Conservation (phyloP, 2,797 vertebrate genomes). For the Leucoraja ocellata region DNA sequence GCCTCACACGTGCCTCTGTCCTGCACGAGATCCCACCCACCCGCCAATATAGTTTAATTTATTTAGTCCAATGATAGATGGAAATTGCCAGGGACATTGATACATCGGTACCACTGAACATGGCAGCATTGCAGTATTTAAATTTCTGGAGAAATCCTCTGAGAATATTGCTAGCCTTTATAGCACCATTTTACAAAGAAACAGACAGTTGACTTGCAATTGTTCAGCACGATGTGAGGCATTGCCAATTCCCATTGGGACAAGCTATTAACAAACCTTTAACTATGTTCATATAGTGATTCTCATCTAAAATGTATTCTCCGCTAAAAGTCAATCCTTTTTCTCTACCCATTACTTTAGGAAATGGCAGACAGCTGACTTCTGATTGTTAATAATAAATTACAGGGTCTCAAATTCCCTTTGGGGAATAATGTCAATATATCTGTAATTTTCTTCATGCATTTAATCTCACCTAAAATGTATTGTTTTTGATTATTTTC, state of each 20-base stretch:
- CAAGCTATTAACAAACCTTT: background rate
- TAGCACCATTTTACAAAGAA: background rate
- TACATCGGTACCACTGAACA: background rate
- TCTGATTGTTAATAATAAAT: too few species aligned
- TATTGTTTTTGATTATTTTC: background rate
- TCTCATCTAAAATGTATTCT: background rate
- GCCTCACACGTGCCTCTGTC: too few species aligned
- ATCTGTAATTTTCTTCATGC: background rate
- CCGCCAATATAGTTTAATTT: too few species aligned
- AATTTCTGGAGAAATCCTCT: background rate
- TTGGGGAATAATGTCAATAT: background rate
- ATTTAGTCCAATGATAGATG: background rate
- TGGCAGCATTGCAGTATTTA: background rate
- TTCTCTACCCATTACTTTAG: too few species aligned
- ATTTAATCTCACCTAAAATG: background rate
- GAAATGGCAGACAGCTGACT: too few species aligned
- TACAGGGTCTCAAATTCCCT: background rate
- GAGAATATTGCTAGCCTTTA: background rate
- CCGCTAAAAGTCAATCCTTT: background rate
- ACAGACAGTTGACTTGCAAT: background rate
- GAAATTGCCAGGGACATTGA: background rate
- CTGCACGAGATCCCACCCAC: too few species aligned
- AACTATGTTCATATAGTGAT: background rate
- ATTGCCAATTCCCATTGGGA: background rate
- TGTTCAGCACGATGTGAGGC: background rate